Percentiles rank a stretch among this genome's conserved stretches.
Evolutionary conservation across 2,797 vertebrate species (phyloP).

Genomic region (Monodelphis domestica): DNA sequence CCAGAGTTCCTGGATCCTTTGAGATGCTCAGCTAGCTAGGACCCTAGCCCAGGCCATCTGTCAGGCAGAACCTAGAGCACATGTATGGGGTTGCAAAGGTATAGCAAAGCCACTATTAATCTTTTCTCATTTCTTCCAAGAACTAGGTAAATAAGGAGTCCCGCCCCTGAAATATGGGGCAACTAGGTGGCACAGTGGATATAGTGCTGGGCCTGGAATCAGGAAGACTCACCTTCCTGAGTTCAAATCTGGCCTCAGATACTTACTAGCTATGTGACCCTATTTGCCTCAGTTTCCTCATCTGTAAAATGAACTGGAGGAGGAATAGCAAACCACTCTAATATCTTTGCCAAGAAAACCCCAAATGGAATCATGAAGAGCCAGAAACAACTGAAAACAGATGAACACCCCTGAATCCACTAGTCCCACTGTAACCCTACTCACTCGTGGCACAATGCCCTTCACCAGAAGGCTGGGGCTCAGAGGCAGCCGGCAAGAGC

Average conservation of each 20-base stretch:
- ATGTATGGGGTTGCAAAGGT: background rate
- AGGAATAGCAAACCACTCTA: too few relatives aligned
- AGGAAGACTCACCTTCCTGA: too few relatives aligned
- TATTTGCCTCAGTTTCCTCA: too few relatives aligned
- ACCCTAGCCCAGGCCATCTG: background rate
- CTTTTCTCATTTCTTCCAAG: slow-evolving; percentile 4
- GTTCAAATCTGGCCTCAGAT: too few relatives aligned
- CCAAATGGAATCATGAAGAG: too few relatives aligned
- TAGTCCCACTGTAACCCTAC: slow-evolving; percentile 39
- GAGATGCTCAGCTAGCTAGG: background rate
- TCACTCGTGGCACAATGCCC: slow-evolving; percentile 94
- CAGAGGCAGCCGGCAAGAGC: slow-evolving; percentile 93
- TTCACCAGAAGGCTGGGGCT: slow-evolving; percentile 94
- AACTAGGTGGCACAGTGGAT: background rate
- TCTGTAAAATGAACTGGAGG: too few relatives aligned
- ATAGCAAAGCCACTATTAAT: background rate
- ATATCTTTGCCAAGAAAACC: too few relatives aligned
- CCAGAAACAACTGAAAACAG: too few relatives aligned
- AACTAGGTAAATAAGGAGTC: background rate
- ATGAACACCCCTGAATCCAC: background rate
- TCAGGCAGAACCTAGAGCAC: background rate
- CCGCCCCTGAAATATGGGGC: background rate
- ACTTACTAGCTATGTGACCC: too few relatives aligned
- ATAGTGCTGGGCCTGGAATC: too few relatives aligned
- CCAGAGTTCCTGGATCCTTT: background rate